Conservation (phyloP, 1,140 invertebrate genomes). For the Drosophila elegans region DNA sequence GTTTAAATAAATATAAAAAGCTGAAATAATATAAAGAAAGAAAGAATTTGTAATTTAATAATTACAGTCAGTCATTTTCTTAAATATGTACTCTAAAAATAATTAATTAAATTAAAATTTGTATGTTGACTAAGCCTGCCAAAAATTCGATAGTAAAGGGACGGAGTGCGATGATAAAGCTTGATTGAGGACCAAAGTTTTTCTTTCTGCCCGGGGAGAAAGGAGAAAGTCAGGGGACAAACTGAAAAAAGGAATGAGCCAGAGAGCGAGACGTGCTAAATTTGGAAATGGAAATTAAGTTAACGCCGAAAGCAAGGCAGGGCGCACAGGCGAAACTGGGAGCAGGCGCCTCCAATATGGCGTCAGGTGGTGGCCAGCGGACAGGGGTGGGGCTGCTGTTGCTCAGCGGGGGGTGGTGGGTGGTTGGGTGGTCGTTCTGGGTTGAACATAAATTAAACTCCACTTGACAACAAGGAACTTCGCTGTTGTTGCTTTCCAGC, state of each 20-base stretch:
- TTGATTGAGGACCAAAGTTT: constrained; percentile 3
- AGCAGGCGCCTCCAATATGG: constrained; percentile 43
- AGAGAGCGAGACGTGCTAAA: constrained; percentile 67
- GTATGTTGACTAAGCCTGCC: too few relatives aligned
- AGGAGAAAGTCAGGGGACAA: background rate
- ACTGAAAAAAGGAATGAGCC: background rate
- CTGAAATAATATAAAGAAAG: too few relatives aligned
- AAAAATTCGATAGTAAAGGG: too few relatives aligned
- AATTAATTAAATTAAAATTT: too few relatives aligned
- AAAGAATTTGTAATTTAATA: too few relatives aligned
- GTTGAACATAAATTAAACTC: constrained; percentile 63
- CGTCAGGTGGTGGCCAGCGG: constrained; percentile 40
- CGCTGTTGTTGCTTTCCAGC: constrained; percentile 18
- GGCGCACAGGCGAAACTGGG: constrained; percentile 36
- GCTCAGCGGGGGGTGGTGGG: constrained; percentile 3
- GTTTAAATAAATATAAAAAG: background rate
- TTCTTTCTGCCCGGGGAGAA: background rate
- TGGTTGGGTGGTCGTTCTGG: constrained; percentile 13
- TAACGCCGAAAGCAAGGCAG: constrained; percentile 45
- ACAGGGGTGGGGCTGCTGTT: background rate
- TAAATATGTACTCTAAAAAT: too few relatives aligned
- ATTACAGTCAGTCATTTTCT: too few relatives aligned
- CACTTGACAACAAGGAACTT: constrained; percentile 57
- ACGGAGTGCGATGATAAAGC: background rate
- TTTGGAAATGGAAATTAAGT: constrained; percentile 81